Evolutionary conservation across 1,140 invertebrate genomes (phyloP).

Genomic region (Hyles euphorbiae): DNA sequence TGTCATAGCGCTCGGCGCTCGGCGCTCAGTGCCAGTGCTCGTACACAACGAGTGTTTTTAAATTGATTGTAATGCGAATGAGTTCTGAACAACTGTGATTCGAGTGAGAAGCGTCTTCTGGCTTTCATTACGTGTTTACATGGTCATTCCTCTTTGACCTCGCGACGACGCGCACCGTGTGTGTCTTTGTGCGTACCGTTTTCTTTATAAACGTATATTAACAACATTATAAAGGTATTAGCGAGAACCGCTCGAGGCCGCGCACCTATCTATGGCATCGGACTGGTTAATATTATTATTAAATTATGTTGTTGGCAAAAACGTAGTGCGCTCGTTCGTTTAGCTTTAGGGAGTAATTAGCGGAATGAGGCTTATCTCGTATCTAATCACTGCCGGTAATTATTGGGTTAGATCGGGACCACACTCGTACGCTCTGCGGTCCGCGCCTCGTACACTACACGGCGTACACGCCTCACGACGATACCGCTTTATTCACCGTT

Average conservation of each 20-base stretch:
- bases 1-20: slow-evolving; percentile 31
- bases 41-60: slow-evolving; percentile 49
- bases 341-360: slow-evolving; percentile 75
- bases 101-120: slow-evolving; percentile 58
- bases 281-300: slow-evolving; percentile 69
- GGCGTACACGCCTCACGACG: no score
- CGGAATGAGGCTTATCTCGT: slow-evolving; percentile 62
- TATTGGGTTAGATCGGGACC: slow-evolving; percentile 46
- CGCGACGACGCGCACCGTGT: slow-evolving; percentile 29
- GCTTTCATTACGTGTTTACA: slow-evolving; percentile 59
- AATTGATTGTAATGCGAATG: slow-evolving; percentile 71
- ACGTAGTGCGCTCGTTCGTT: slow-evolving; percentile 45
- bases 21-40: not conserved
- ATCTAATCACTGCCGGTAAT: slow-evolving; percentile 67
- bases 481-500: no score
- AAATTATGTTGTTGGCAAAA: slow-evolving; percentile 70
- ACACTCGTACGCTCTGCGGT: slow-evolving; percentile 19
- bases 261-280: slow-evolving; percentile 60
- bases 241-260: slow-evolving; percentile 48
- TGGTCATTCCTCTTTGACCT: slow-evolving; percentile 73
- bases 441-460: no score
- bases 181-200: slow-evolving; percentile 22
- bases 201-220: slow-evolving; percentile 33
- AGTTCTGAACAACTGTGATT: slow-evolving; percentile 63
- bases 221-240: slow-evolving; percentile 51